Conservation (phyloP, 2,888 invertebrate genomes). For the Urechis unicinctus region DNA sequence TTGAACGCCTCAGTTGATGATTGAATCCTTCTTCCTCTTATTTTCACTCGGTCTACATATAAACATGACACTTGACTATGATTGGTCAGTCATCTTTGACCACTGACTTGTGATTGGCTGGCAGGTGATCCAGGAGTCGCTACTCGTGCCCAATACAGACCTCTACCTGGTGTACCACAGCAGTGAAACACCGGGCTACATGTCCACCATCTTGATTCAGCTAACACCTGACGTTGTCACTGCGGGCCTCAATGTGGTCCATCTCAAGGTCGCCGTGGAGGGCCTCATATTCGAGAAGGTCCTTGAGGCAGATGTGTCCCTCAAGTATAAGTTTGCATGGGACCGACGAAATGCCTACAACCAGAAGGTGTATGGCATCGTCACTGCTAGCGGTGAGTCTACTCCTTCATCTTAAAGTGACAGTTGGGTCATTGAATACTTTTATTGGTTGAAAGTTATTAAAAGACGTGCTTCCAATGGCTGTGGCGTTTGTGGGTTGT, state of each 20-base stretch:
- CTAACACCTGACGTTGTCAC: conserved; percentile 45
- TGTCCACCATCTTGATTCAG: conserved; percentile 74
- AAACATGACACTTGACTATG: no score
- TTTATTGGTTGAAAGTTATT: no score
- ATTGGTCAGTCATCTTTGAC: no score
- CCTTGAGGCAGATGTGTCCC: conserved; percentile 91
- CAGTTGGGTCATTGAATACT: no score
- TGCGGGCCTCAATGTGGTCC: conserved; percentile 57
- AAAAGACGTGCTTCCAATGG: no score
- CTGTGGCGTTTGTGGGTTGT: no score
- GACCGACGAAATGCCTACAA: conserved; percentile 95
- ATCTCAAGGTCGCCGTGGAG: conserved; percentile 82
- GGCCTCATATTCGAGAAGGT: conserved; percentile 85
- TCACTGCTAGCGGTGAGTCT: conserved; percentile 80
- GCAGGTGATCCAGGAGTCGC: conserved; percentile 94
- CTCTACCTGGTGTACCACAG: conserved; percentile 92
- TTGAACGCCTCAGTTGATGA: conserved; percentile 5
- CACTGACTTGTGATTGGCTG: no score
- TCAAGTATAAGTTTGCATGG: conserved; percentile 96
- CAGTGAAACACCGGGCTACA: conserved; percentile 86
- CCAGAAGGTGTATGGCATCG: conserved; percentile 95
- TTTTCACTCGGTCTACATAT: no score
- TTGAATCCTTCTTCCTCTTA: conserved; percentile 4
- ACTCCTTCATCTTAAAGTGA: no score
- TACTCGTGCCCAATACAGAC: conserved; percentile 87